Evolutionary conservation across 2,888 invertebrate species (phyloP).

Genomic region (Lepidochrysops patricia): DNA sequence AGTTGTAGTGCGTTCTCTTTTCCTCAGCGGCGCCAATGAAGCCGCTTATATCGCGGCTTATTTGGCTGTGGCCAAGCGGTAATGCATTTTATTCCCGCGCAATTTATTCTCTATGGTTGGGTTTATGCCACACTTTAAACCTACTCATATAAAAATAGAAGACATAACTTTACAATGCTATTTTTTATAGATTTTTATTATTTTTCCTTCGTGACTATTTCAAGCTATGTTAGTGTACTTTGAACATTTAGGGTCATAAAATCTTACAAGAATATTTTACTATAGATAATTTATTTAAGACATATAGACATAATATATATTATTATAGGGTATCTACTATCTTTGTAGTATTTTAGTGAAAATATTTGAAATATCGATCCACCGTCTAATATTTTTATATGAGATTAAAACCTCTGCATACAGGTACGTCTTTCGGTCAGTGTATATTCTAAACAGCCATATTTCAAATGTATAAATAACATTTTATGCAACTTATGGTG

Average conservation of each 20-base stretch:
- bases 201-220: slow-evolving; percentile 6
- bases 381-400: slow-evolving; percentile 13
- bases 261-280: slow-evolving; percentile 9
- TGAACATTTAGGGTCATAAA: slow-evolving; percentile 6
- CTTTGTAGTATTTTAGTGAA: neutral
- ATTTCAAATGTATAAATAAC: slow-evolving; percentile 46
- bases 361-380: neutral
- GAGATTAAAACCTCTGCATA: slow-evolving; percentile 11
- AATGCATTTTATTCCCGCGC: neutral
- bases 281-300: neutral
- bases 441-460: slow-evolving; percentile 20
- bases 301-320: slow-evolving; percentile 1
- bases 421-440: slow-evolving; percentile 14
- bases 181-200: neutral
- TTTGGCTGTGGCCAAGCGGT: too few relatives aligned
- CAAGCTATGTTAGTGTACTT: slow-evolving; percentile 8
- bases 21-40: too few relatives aligned
- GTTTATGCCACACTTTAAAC: neutral
- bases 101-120: neutral
- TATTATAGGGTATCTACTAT: neutral
- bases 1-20: too few relatives aligned
- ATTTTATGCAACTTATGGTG: slow-evolving; percentile 47
- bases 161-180: slow-evolving; percentile 7
- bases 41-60: too few relatives aligned
- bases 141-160: slow-evolving; percentile 14